Evolutionary conservation across 2,113 vertebrate species (phyloP), one percentile per base, ranked within the genome.

Genomic region (Callopanchax toddi): DNA sequence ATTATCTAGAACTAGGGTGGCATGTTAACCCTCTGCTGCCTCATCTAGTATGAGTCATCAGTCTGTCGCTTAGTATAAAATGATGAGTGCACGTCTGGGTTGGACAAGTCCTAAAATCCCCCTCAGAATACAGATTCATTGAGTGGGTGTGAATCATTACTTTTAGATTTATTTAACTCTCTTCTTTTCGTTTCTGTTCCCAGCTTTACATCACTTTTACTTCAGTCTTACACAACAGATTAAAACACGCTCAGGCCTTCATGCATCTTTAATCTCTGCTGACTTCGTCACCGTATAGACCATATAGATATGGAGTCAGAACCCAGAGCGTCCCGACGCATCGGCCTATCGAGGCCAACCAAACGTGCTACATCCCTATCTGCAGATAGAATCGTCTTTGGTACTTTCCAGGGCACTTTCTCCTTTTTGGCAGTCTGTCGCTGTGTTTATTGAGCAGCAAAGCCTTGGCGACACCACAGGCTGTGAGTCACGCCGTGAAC

Each of bases 391-490:
- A 74, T 67, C 63, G 60, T 85, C 76, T 66, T 75, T 57, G 90
- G 89, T 90, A 86, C 87, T 90, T 92, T 90, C 90, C 85, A 76
- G 64, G 50, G 26, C 76, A 84, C 86, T 87, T 77, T 91, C 82
- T 81, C 69, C 75, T 60, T 51, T 81, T 70, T 69, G 78, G 74
- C 56, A 37, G 16, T 17, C 26, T 52, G 45, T 34, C 16, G 48
- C 55, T 46, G 60, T 86, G 81, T 86, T 87, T 85, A 79, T 69
- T 5, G 55, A 76, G 56, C 65, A 39, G 75, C 67, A 71, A 60
- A 72, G 75, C 34, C 44, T 69, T 69, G 68, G 60, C 58, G 51
- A 79, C 62, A 70, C 68, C 76, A 12, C 83, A 83, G 57, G 53
- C 84, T 51, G 71, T 83, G 82, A 87, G 55, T 85, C 82, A 75